These are phyloP conservation scores for Candoia aspera DNA, from an alignment of 2,113 vertebrate species.

Conservation along the genomic window DNA sequence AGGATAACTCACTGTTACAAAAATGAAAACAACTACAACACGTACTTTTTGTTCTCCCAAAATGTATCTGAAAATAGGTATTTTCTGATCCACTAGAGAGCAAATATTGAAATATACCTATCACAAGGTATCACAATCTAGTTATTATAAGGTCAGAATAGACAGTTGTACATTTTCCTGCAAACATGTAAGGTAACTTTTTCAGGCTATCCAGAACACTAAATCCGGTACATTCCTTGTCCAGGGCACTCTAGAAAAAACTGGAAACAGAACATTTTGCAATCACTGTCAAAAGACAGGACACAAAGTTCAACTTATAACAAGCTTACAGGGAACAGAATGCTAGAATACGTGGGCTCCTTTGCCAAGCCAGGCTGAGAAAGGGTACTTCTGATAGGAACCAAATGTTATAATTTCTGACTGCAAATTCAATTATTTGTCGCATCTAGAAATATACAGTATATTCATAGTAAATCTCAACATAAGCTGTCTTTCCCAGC, in stretches of 20 bases:
- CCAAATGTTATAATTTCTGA: neutral
- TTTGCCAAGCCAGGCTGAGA: neutral
- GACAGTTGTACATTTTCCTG: neutral
- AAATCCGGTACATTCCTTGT: neutral
- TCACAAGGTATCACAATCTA: neutral
- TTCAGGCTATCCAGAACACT: neutral
- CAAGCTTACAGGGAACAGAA: neutral
- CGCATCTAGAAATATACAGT: neutral
- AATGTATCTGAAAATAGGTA: neutral
- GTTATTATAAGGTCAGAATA: neutral
- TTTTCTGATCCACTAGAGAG: neutral
- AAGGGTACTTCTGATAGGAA: neutral
- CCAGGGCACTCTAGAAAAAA: neutral
- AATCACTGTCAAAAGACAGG: neutral
- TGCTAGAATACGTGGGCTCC: neutral
- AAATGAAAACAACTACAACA: neutral
- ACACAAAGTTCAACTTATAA: neutral
- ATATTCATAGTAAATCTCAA: neutral
- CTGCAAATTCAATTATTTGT: neutral
- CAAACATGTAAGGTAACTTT: neutral
- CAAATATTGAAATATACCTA: neutral
- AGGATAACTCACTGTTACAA: neutral
- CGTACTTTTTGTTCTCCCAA: neutral
- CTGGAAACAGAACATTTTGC: slow-evolving; percentile 9
- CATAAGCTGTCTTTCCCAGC: neutral